Base-by-base conservation (phyloP, 2,888 invertebrate genomes). In the Drosophila pseudotakahashii region DNA sequence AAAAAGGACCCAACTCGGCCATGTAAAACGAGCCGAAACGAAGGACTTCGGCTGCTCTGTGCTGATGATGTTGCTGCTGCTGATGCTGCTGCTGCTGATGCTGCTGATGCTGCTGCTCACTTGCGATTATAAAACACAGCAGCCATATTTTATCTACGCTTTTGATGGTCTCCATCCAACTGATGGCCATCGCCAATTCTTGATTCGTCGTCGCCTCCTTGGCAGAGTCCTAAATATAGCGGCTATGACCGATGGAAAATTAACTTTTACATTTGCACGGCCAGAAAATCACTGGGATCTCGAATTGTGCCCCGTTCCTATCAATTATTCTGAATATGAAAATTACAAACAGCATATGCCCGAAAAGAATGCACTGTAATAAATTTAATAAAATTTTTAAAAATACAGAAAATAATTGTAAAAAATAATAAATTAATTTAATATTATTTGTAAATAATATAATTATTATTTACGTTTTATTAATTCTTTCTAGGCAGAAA, bases 51-150 rank as follows among this genome's bases (percentile, higher is more conserved):
- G 26, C 9, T 32, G 26, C 9, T 34, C 34, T 37, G 16, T 60
- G 57, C 34, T 57, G 58, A 50, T 61, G 58, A 58, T 55, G 32
- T 60, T 48, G 55, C 72, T 68, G 47, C 69, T 59, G 57, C 51
- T 60, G 53, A 53, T 54, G 23, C 13, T 41, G 26, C 9, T 32
- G 47, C 4, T 34, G 30, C 57, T 37, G 37, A 16, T 61, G 57
- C 34, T 57, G 58, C 52, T 61, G 59, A 58, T 55, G 32, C 62
- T 48, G 55, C 72, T 68, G 47, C 70, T 64, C 55, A 54, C 62
- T 66, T 66, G 64, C 76, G 84, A 81, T 81, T 80, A 67, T 79
- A 70, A 70, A 64, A 59, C 66, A 68, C 61, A 67, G 53, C 16
- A 77, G 37, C 68, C 47, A 42, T 51, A 64, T 62, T 62, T 62